Evolutionary conservation across 2,113 vertebrate species (phyloP).

Genomic region (Melanocharis versteri): DNA sequence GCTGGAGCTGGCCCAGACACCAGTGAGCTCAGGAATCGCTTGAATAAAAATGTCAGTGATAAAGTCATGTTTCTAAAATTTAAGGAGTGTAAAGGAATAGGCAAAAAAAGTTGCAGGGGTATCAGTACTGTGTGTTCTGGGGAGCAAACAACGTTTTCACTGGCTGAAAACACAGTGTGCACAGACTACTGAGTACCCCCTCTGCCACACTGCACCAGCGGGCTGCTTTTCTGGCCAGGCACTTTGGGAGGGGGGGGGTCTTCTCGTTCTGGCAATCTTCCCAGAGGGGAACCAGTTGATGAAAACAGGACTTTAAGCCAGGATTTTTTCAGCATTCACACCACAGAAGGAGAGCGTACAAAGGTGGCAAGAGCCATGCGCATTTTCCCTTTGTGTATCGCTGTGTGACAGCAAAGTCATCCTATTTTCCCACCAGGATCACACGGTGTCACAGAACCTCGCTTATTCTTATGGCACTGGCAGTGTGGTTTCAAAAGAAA

Average conservation of each 20-base stretch:
- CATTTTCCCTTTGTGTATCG: background rate
- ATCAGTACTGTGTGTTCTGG: background rate
- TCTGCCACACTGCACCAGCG: background rate
- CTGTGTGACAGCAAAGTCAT: background rate
- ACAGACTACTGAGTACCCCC: background rate
- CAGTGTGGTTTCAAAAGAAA: background rate
- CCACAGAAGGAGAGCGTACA: background rate
- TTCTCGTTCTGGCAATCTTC: background rate
- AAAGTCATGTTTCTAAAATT: background rate
- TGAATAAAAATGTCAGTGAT: background rate
- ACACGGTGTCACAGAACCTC: background rate
- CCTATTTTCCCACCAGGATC: background rate
- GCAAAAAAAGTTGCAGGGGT: background rate
- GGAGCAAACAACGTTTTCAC: background rate
- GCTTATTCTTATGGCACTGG: background rate
- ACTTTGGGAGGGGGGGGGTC: background rate
- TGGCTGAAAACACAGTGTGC: background rate
- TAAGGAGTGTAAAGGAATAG: background rate
- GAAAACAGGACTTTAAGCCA: background rate
- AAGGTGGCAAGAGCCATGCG: background rate
- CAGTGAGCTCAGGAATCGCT: background rate
- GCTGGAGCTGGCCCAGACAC: background rate
- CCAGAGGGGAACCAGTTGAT: background rate
- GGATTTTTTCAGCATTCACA: background rate
- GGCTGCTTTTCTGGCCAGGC: background rate